A percentile compares a stretch with the other conserved stretches of the same genome.
phyloP scores from a whole-genome alignment of 2,888 invertebrate species.

The Cerastis leucographa region DNA sequence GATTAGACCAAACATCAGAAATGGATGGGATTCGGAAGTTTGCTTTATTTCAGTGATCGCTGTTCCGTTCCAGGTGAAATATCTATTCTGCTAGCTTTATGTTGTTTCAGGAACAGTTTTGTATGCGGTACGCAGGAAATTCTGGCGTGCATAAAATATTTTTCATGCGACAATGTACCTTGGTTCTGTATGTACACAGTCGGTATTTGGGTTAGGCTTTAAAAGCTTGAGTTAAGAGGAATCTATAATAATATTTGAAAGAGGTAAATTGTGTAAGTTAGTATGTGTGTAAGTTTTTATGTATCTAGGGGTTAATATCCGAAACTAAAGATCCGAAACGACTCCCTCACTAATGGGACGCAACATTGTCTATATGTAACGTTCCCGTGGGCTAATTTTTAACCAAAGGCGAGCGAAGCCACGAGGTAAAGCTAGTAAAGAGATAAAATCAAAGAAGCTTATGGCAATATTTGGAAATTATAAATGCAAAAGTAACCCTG shows the following conservation, averaged over 20 bases:
- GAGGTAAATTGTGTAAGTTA: not conserved
- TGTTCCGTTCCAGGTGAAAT: constrained; percentile 32
- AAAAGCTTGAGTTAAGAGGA: not conserved
- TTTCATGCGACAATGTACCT: not conserved
- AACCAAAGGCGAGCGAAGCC: not conserved
- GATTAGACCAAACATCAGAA: constrained; percentile 44
- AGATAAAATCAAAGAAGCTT: not conserved
- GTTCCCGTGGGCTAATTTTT: not conserved
- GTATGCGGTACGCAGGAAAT: not conserved
- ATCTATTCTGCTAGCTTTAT: constrained; percentile 31
- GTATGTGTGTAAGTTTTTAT: not conserved
- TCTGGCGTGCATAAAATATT: not conserved
- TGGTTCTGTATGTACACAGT: not conserved
- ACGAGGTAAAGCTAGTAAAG: not conserved
- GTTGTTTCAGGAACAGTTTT: constrained; percentile 18
- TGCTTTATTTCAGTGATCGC: constrained; percentile 51
- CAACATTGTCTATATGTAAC: not conserved
- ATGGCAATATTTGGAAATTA: not conserved
- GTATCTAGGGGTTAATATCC: not conserved
- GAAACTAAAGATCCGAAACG: not conserved
- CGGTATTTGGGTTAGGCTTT: not conserved
- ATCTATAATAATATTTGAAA: not conserved
- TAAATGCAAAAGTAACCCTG: not conserved
- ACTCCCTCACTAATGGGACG: not conserved
- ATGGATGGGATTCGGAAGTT: constrained; percentile 45